These are phyloP conservation scores for Butorides virescens DNA, from an alignment of 2,113 vertebrate genomes.

Conservation along the genomic window DNA sequence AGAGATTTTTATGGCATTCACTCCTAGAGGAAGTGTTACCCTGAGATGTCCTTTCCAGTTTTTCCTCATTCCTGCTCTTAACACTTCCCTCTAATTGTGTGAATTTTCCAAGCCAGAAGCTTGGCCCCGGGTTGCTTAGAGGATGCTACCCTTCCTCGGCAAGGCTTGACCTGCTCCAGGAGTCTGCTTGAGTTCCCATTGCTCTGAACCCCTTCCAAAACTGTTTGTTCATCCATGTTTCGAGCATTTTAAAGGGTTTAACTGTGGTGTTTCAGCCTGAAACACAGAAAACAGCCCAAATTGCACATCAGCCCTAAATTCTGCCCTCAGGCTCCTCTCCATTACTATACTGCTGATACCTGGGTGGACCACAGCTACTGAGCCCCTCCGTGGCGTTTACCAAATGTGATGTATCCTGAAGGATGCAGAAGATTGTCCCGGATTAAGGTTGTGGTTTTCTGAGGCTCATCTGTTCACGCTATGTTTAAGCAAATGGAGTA, in stretches of 20 bases:
- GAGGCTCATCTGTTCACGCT: background rate
- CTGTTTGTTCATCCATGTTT: background rate
- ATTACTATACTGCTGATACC: background rate
- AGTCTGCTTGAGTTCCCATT: background rate
- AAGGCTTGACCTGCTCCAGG: background rate
- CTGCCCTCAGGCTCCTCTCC: background rate
- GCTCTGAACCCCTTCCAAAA: background rate
- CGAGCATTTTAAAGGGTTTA: background rate
- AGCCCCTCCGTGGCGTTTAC: background rate
- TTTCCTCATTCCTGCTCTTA: background rate
- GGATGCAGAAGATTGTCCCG: background rate
- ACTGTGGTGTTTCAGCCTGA: background rate
- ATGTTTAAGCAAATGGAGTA: conserved; percentile 26
- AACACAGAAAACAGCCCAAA: background rate
- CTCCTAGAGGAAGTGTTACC: background rate
- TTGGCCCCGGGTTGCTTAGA: background rate
- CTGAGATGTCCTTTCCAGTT: background rate
- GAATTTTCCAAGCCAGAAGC: background rate
- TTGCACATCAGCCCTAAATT: background rate
- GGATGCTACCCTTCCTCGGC: background rate
- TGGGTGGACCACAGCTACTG: rapidly evolving
- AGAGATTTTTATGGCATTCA: background rate
- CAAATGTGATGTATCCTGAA: background rate
- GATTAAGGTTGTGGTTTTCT: background rate
- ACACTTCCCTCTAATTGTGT: background rate